Percentiles rank a stretch among this genome's conserved stretches.
phyloP scores from a whole-genome alignment of 2,888 invertebrate genomes.

The Coleophora flavipennella region DNA sequence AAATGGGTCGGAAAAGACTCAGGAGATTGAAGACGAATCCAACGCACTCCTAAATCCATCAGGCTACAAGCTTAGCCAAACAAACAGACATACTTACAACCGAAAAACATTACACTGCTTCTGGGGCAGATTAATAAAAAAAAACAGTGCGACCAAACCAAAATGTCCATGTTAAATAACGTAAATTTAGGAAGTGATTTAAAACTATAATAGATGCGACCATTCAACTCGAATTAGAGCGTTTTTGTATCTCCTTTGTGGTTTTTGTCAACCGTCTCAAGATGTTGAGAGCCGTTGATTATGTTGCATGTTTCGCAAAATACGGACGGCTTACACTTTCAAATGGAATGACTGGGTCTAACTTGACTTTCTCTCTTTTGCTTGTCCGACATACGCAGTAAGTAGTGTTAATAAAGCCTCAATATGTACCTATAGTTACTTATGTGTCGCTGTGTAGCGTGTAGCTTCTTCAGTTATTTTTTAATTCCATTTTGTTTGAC shows the following conservation, averaged over 20 bases:
- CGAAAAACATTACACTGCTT: too few relatives aligned
- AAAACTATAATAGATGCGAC: too few relatives aligned
- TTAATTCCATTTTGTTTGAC: conserved; percentile 57
- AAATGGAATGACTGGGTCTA: conserved; percentile 35
- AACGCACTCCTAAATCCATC: too few relatives aligned
- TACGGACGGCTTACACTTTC: conserved; percentile 56
- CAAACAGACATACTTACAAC: too few relatives aligned
- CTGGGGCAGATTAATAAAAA: conserved; percentile 12
- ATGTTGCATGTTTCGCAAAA: conserved; percentile 19
- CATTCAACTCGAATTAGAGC: conserved; percentile 4
- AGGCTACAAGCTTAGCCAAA: too few relatives aligned
- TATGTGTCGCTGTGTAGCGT: conserved; percentile 15
- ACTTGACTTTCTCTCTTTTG: conserved; percentile 42
- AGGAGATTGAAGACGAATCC: too few relatives aligned
- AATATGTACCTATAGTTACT: conserved; percentile 25
- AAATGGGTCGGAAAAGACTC: too few relatives aligned
- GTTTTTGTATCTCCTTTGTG: too few relatives aligned
- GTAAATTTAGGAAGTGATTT: conserved; percentile 20
- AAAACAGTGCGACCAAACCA: conserved; percentile 10
- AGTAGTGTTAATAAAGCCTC: conserved; percentile 36
- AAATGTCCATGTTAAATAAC: conserved; percentile 14
- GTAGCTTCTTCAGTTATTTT: conserved; percentile 43
- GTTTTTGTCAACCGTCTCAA: conserved; percentile 6
- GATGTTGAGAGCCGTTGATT: conserved; percentile 12
- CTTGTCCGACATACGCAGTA: conserved; percentile 21